Conservation (phyloP, 1,140 invertebrate genomes). For the Euura lappo region DNA sequence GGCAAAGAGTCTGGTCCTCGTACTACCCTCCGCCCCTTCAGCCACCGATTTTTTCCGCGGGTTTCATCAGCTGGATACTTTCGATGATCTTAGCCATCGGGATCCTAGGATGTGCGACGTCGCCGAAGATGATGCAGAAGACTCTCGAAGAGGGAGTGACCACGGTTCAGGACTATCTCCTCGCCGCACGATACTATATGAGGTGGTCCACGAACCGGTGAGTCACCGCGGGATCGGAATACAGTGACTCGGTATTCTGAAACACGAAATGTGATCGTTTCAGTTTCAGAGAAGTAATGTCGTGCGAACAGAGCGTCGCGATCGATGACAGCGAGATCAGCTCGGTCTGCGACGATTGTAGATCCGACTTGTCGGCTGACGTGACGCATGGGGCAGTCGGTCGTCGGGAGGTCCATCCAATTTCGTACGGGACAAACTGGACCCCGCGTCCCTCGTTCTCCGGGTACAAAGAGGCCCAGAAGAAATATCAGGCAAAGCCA, state of each 20-base stretch:
- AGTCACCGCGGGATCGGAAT: neutral
- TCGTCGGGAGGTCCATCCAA: conserved; percentile 30
- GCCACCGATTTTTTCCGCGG: conserved; percentile 42
- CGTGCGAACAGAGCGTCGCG: neutral
- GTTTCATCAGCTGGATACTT: conserved; percentile 51
- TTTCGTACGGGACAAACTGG: conserved; percentile 39
- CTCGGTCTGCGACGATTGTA: conserved; percentile 38
- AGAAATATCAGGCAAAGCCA: conserved; percentile 35
- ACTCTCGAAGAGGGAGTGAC: neutral
- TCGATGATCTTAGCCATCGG: conserved; percentile 42
- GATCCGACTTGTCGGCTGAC: conserved; percentile 37
- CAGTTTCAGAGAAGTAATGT: neutral
- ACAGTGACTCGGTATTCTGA: neutral
- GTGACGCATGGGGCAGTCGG: neutral
- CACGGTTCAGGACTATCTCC: neutral
- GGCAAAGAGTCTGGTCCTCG: conserved; percentile 50
- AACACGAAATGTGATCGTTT: neutral
- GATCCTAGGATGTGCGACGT: conserved; percentile 33
- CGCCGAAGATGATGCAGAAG: conserved; percentile 21
- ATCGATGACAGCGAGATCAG: conserved; percentile 41
- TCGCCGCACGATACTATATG: neutral
- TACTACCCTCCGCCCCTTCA: conserved; percentile 42
- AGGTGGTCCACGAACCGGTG: conserved; percentile 23
- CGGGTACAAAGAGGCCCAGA: conserved; percentile 33
- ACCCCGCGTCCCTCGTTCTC: conserved; percentile 35